Percentiles rank a stretch among this genome's conserved stretches.
phyloP scores from a whole-genome alignment of 2,888 invertebrate genomes.

The Rotaria socialis region DNA sequence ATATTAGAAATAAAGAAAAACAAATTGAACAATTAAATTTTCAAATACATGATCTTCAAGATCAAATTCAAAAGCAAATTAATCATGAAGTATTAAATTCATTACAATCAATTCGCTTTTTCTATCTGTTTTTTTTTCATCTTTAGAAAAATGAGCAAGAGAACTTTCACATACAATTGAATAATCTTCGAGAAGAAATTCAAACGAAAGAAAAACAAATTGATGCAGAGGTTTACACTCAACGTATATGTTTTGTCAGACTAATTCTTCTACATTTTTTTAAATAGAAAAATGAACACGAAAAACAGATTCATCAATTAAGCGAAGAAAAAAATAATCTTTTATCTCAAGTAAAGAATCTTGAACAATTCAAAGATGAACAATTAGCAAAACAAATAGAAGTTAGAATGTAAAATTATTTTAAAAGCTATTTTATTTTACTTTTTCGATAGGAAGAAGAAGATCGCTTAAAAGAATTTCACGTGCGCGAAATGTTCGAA shows the following conservation, averaged over 20 bases:
- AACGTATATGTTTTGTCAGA: too few species aligned
- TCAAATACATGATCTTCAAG: neutral
- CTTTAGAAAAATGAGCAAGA: neutral
- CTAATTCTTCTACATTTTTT: too few species aligned
- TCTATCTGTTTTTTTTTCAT: too few species aligned
- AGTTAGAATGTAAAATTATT: neutral
- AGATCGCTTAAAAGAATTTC: neutral
- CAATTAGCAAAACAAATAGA: neutral
- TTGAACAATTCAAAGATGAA: neutral
- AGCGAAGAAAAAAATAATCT: neutral
- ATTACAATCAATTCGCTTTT: too few species aligned
- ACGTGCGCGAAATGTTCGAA: slow-evolving; percentile 3
- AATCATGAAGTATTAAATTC: too few species aligned
- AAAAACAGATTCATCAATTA: neutral
- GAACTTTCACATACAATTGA: neutral
- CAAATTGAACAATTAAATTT: neutral
- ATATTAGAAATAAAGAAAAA: neutral
- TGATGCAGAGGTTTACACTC: neutral
- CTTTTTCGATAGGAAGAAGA: neutral
- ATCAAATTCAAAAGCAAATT: neutral
- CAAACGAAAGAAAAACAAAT: neutral
- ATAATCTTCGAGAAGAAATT: neutral
- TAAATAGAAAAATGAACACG: neutral
- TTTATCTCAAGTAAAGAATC: neutral
- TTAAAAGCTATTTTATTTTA: neutral